Percentiles rank a stretch among this genome's conserved stretches.
phyloP scores from a whole-genome alignment of 2,113 vertebrate genomes.

The Cinclus cinclus region DNA sequence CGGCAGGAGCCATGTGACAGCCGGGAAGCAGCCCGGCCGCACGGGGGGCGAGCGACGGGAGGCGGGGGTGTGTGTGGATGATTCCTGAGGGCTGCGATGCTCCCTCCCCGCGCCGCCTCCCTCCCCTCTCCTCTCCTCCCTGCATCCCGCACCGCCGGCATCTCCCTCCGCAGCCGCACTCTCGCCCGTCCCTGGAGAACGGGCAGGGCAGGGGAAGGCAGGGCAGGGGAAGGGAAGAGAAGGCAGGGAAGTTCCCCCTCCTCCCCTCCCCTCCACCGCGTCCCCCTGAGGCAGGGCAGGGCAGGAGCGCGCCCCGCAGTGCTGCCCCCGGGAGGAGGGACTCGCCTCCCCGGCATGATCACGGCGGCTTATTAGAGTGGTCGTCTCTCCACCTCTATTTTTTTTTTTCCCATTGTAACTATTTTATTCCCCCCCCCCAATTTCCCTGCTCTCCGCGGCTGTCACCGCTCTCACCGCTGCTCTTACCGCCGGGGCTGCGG shows the following conservation, averaged over 20 bases:
- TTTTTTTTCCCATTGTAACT: not conserved
- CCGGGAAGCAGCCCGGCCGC: slow-evolving; percentile 1
- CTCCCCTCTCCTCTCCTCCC: not conserved
- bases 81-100: not conserved
- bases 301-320: not conserved
- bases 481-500: not conserved
- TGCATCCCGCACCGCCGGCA: not conserved
- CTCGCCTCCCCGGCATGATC: not conserved
- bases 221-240: not conserved
- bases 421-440: not conserved
- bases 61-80: not conserved
- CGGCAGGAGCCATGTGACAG: slow-evolving; percentile 21
- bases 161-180: not conserved
- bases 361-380: not conserved
- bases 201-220: not conserved
- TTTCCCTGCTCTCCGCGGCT: not conserved
- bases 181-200: not conserved
- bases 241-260: not conserved
- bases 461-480: not conserved
- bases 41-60: not conserved
- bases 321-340: not conserved
- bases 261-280: not conserved
- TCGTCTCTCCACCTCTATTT: not conserved
- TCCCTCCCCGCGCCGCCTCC: not conserved
- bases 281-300: not conserved